Evolutionary conservation across 2,113 vertebrate species (phyloP).

Genomic region (Okapia johnstoni): DNA sequence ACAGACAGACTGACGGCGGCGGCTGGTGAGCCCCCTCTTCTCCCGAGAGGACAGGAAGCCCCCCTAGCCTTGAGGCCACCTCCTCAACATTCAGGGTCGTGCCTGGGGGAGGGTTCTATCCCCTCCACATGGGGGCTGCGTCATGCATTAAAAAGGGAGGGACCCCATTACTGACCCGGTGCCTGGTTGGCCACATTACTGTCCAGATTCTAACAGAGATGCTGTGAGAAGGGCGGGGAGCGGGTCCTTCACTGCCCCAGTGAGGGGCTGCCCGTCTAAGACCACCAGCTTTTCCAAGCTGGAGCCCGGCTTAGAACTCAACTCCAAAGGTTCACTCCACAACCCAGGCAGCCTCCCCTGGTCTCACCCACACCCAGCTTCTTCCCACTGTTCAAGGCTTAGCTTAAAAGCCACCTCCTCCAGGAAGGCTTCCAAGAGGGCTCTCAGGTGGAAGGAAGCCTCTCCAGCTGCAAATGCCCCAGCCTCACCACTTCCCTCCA

Average conservation of each 20-base stretch:
- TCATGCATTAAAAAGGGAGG: not conserved
- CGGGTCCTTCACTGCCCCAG: not conserved
- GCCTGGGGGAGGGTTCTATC: not conserved
- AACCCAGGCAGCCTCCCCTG: not conserved
- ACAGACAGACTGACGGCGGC: constrained; percentile 51
- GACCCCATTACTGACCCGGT: not conserved
- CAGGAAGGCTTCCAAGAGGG: not conserved
- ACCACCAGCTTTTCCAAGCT: not conserved
- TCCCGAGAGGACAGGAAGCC: not conserved
- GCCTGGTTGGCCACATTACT: not conserved
- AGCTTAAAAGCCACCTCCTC: not conserved
- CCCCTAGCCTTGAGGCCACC: not conserved
- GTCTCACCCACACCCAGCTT: not conserved
- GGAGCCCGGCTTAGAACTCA: not conserved
- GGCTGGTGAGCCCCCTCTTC: not conserved
- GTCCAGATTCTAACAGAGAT: not conserved
- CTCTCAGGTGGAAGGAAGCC: not conserved
- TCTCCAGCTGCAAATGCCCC: not conserved
- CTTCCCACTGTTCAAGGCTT: not conserved
- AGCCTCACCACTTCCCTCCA: not conserved
- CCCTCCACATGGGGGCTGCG: not conserved
- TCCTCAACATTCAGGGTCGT: not conserved
- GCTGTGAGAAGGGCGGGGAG: not conserved
- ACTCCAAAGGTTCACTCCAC: not conserved
- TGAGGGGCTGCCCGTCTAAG: not conserved